Percentiles rank a stretch among this genome's conserved stretches.
These are phyloP conservation scores for Vidua macroura DNA, from an alignment of 2,113 vertebrate species.

Conservation along the genomic window DNA sequence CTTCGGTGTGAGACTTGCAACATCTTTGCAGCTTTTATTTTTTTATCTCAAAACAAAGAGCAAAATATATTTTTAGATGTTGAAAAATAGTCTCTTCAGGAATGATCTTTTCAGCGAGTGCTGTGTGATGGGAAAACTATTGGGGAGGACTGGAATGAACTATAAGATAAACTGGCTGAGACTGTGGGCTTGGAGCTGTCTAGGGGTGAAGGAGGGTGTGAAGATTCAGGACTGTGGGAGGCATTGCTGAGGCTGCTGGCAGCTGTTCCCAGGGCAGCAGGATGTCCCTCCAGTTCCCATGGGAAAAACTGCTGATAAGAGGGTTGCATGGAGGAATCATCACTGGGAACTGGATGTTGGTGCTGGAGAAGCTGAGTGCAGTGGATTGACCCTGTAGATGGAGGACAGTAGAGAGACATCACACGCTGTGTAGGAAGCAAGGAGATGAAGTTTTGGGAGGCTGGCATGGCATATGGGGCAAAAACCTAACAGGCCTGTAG, in stretches of 20 bases:
- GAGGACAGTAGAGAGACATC: not conserved
- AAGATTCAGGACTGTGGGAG: not conserved
- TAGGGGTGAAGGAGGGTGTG: not conserved
- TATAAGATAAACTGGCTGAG: not conserved
- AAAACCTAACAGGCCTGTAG: not conserved
- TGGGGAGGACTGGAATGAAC: not conserved
- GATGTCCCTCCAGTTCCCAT: not conserved
- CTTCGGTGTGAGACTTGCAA: not conserved
- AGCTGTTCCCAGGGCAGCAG: not conserved
- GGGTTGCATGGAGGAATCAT: not conserved
- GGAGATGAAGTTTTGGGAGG: not conserved
- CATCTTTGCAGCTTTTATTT: not conserved
- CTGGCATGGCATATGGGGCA: rapidly evolving
- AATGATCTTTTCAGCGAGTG: not conserved
- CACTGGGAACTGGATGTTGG: not conserved
- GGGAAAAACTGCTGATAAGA: not conserved
- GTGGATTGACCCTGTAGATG: not conserved
- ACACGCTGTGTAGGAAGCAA: not conserved
- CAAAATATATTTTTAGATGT: not conserved
- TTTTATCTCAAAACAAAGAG: not conserved
- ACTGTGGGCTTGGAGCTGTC: not conserved
- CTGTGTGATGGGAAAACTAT: not conserved
- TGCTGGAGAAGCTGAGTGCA: not conserved
- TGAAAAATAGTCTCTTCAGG: not conserved
- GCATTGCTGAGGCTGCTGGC: not conserved